These are phyloP conservation scores for Mus spicilegus DNA, from an alignment of 2,113 vertebrate species.

Conservation along the genomic window DNA sequence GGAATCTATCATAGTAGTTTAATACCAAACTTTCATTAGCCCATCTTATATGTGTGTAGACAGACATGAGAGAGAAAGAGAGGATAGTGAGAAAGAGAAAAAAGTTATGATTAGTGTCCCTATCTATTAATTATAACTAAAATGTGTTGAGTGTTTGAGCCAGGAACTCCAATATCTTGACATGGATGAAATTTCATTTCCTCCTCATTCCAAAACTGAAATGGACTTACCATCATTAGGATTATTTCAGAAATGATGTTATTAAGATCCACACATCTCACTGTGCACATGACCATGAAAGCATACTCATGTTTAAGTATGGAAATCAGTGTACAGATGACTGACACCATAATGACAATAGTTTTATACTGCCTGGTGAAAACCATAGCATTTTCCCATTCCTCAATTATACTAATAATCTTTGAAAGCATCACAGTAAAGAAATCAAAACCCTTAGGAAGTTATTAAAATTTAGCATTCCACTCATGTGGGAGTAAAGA, in stretches of 20 bases:
- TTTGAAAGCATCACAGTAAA: constrained; percentile 70
- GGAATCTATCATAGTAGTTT: not conserved
- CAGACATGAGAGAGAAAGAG: not conserved
- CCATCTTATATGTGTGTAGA: not conserved
- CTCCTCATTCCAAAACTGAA: not conserved
- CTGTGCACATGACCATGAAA: not conserved
- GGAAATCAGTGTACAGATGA: constrained; percentile 54
- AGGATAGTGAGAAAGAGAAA: not conserved
- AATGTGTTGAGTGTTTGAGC: not conserved
- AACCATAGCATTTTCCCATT: constrained; percentile 53
- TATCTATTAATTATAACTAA: constrained; percentile 45
- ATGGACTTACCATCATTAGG: not conserved
- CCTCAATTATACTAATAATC: constrained; percentile 64
- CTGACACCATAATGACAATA: constrained; percentile 8
- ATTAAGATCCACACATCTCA: not conserved
- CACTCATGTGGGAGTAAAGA: constrained; percentile 53
- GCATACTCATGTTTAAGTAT: constrained; percentile 40
- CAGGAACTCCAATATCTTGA: not conserved
- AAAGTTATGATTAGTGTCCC: not conserved
- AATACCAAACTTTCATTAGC: not conserved
- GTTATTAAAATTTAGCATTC: constrained; percentile 68
- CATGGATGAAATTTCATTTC: not conserved
- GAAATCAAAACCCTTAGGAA: constrained; percentile 68
- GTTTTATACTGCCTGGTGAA: constrained; percentile 44
- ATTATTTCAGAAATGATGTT: constrained; percentile 23